Evolutionary conservation across 2,888 invertebrate genomes (phyloP).

Genomic region (Dicycla oo): DNA sequence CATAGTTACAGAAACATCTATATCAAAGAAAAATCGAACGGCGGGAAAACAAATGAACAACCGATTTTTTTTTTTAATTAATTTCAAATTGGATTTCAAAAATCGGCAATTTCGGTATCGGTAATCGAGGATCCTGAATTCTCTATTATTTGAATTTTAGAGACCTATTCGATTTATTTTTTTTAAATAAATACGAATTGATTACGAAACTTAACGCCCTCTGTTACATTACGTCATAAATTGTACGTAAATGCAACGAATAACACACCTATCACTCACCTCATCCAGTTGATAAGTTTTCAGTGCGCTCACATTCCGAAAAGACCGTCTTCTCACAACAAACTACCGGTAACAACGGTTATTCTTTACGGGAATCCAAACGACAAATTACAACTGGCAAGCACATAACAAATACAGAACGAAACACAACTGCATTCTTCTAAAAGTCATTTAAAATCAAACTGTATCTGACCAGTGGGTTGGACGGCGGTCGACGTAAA

Average conservation of each 20-base stretch:
- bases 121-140: no score
- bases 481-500: conserved; percentile 52
- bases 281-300: conserved; percentile 2
- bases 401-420: conserved; percentile 46
- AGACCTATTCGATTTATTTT: no score
- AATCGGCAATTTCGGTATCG: no score
- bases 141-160: no score
- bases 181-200: no score
- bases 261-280: background rate
- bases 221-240: background rate
- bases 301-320: background rate
- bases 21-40: no score
- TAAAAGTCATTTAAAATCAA: conserved; percentile 68
- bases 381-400: conserved; percentile 49
- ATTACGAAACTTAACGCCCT: background rate
- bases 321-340: background rate
- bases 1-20: no score
- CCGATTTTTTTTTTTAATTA: no score
- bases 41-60: no score
- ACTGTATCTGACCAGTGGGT: conserved; percentile 65
- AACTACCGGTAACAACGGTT: conserved; percentile 30
- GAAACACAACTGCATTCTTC: conserved; percentile 58
- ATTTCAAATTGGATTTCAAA: no score
- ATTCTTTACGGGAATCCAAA: conserved; percentile 40
- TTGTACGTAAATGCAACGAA: background rate